Evolutionary conservation across 1,140 invertebrate genomes (phyloP), one percentile per base, ranked within the genome.

Genomic region (Solenopsis invicta): DNA sequence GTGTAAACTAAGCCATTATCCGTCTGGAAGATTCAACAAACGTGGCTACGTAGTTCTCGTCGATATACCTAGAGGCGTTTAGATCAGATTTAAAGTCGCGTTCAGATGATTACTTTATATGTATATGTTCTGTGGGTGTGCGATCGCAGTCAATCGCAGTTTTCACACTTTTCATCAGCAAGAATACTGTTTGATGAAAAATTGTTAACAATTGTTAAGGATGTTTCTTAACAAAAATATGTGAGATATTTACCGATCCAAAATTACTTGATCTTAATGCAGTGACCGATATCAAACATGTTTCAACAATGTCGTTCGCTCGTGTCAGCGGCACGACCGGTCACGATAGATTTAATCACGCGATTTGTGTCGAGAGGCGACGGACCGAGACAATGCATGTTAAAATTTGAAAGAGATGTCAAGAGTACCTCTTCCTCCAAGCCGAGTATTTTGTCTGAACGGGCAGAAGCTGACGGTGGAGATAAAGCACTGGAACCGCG

Each of bases 271-370:
- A 61, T 18, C 4, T 18, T 18, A 4, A 67, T 54, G 6, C 2
- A 34, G 29, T 67, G 21, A 21, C 13, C 3, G 34, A 10, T 41
- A 18, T 69, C 37, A 24, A 48, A 24, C 13, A 84, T 84, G 80
- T 61, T 84, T 62, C 80, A 41, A 84, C 80, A 54, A 50, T 75
- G 41, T 18, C 72, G 41, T 3, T 50, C 24, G n/a, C 13, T 84
- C 21, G 6, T 34, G 24, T 74, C 29, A n/a, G 16, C 18, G 3
- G 4, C 13, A 18, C 80, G 80, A 61, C 80, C 80, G n/a, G 54
- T 13, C 8, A 29, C 69, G 37, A 24, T 10, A 21, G 10, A 50
- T 37, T 37, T 84, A 18, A 61, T 75, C 9, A 1, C 37, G 10
- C 64, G 80, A 37, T 84, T 41, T 48, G 1, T 75, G 1, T 75